phyloP scores from a whole-genome alignment of 2,888 invertebrate species.

The Ormyrus labotus region DNA sequence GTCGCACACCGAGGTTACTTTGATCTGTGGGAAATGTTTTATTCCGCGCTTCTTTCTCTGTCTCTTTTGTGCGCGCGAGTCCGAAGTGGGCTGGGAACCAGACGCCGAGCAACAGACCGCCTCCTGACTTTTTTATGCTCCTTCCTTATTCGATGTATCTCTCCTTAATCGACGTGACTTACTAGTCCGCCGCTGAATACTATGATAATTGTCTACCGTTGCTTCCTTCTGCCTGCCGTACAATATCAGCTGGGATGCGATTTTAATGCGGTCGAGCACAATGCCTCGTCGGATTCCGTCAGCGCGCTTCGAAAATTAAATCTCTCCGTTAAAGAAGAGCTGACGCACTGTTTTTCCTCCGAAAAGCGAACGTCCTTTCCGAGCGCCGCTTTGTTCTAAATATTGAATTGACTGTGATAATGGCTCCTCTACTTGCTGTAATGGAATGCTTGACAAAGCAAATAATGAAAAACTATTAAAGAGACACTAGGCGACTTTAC shows the following conservation, averaged over 20 bases:
- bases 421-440: no score
- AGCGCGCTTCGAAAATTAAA: constrained; percentile 3
- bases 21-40: constrained; percentile 73
- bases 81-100: constrained; percentile 70
- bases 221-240: constrained; percentile 30
- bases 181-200: constrained; percentile 47
- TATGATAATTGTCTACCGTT: constrained; percentile 44
- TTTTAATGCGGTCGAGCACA: constrained; percentile 7
- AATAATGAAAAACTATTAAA: neutral
- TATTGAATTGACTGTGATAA: no score
- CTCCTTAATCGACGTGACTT: constrained; percentile 58
- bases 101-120: constrained; percentile 60
- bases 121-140: constrained; percentile 37
- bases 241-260: neutral
- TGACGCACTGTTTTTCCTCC: no score
- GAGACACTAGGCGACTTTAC: neutral
- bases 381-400: no score
- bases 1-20: constrained; percentile 63
- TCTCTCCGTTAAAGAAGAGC: no score
- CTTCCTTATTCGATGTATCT: constrained; percentile 55
- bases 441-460: no score
- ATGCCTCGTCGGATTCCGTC: constrained; percentile 1
- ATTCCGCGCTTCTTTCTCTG: constrained; percentile 59
- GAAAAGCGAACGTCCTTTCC: no score
- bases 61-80: constrained; percentile 25